Base-by-base conservation (phyloP, 2,113 vertebrate genomes). In the Oryzias woworae region DNA sequence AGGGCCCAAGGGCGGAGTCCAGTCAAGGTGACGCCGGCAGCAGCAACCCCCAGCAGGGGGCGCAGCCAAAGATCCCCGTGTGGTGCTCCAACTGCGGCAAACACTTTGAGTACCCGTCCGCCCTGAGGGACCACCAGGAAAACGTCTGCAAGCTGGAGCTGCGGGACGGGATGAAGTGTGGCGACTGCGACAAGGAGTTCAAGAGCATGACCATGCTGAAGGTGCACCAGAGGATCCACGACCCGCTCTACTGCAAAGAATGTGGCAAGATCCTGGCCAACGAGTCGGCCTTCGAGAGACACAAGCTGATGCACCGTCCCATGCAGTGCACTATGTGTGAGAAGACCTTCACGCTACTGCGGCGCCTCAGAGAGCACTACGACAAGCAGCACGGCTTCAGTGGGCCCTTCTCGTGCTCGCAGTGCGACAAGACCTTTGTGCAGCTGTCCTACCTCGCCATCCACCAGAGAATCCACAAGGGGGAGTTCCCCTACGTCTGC, bases 11-110 rank as follows among this genome's bases (percentile, higher is more conserved):
- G 28, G 69, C 50, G 0, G 82, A 66, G 0, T 16, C 66, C 2
- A 59, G 76, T 36, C 70, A 69, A 0, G 36, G 41, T 0, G 82
- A 77, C 0, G 5, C 2, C 0, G 0, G 10, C 14, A 1, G 42
- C 3, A 0, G 15, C 0, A 82, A 85, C 26, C 0, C 20, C 1
- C 73, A 78, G 0, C 76, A 76, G 23, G 79, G 66, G 0, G 1
- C 36, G 2, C 18, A 44, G 2, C 53, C 68, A 2, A 87, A 81
- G 42, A 78, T 86, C 12, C 83, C 86, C 0, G 80, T 87, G 49
- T 89, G 89, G 87, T 90, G 89, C 10, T 89, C 87, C 0, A 88
- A 90, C 72, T 90, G 89, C 10, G 86, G 87, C 41, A 85, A 87
- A 12, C 85, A 88, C 63, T 89, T 90, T 0, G 87, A 89, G 14